Base-by-base conservation (phyloP, 2,113 vertebrate species). In the Xenopus borealis region DNA sequence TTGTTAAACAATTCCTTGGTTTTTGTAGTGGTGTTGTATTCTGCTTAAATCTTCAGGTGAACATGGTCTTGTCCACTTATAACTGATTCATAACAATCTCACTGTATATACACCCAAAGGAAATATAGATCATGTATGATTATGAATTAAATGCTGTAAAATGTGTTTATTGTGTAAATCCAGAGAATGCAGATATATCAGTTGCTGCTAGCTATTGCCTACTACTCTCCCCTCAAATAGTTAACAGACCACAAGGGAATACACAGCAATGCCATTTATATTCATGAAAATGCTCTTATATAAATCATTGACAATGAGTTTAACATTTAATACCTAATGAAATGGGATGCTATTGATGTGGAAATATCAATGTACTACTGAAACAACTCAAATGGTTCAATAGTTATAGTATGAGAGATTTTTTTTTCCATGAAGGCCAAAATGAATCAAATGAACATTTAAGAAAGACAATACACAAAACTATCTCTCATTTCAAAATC, bases 271-370 rank as follows among this genome's bases (percentile, higher is more conserved):
- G 66, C 70, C 74, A 77, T 77, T 77, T 77, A 77, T 77, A 77
- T 55, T 70, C 74, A 77, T 77, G 74, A 64, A 77, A 62, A 70
- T 77, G 74, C 74, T 64, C 50, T 57, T 59, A 64, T 77, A 77
- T 77, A 77, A 77, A 77, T 77, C 74, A 70, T 77, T 77, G 74
- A 77, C 74, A 77, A 77, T 70, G 74, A 77, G 74, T 77, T 77
- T 77, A 77, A 69, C 74, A 77, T 77, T 69, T 77, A 77, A 77
- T 77, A 77, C 74, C 67, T 77, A 77, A 77, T 77, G 73, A 77
- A 70, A 77, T 77, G 66, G 66, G 66, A 77, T 45, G 66, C 73
- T 64, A 77, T 77, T 70, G 74, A 77, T 59, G 59, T 64, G 57
- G 59, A 70, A 77, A 77, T 77, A 77, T 77, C 74, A 70, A 77